Evolutionary conservation across 2,888 invertebrate species (phyloP).

Genomic region (Clostera curtula): DNA sequence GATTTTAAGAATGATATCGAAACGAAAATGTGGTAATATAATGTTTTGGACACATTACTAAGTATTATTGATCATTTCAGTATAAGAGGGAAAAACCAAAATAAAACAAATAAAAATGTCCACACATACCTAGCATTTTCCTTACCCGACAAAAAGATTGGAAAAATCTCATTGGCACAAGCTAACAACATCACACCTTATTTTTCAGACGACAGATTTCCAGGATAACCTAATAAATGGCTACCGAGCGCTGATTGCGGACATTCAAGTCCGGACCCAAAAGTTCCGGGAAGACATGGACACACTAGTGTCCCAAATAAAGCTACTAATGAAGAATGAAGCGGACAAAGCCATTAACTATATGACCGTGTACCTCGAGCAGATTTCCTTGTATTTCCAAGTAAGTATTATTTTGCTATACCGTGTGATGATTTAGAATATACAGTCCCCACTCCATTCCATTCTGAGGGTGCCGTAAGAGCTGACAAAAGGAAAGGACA

Average conservation of each 20-base stretch:
- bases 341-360: conserved; percentile 69
- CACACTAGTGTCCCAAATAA: conserved; percentile 65
- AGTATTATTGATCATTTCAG: no score
- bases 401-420: conserved; percentile 23
- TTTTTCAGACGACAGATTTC: conserved; percentile 60
- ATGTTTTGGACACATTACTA: no score
- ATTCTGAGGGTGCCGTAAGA: no score
- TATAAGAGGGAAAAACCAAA: no score
- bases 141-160: background rate
- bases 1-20: no score
- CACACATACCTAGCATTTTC: background rate
- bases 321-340: conserved; percentile 67
- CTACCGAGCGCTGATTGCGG: conserved; percentile 61
- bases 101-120: no score
- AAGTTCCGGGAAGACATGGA: conserved; percentile 69
- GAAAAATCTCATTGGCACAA: conserved; percentile 1
- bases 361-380: conserved; percentile 68
- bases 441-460: no score
- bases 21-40: no score
- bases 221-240: conserved; percentile 69
- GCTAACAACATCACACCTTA: conserved; percentile 4
- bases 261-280: conserved; percentile 63
- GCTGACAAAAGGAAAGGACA: no score
- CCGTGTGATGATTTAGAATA: no score
- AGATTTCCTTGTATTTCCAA: conserved; percentile 67